Base-by-base conservation (phyloP, 2,113 vertebrate genomes). In the Salvator merianae region DNA sequence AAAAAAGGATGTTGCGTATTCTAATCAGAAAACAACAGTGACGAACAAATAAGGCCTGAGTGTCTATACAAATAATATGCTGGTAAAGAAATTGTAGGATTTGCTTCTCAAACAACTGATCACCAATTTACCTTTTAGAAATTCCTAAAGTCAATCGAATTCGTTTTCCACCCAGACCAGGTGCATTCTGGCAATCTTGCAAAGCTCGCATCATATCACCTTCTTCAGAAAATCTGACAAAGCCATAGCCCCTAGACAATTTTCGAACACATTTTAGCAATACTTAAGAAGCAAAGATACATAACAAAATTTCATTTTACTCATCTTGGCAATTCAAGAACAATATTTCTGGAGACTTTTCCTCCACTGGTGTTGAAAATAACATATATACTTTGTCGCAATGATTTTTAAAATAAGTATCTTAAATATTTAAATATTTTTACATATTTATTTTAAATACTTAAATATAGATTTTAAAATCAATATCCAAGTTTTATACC, bases 151-250 rank as follows among this genome's bases (percentile, higher is more conserved):
- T 98, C 87, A 98, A 97, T 70, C 97, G 94, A 92, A 98, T 97
- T 70, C 97, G 93, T 93, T 98, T 98, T 40, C 97, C 97, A 40
- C 97, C 97, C 63, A 98, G 95, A 83, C 96, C 96, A 89, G 97
- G 92, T 38, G 96, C 97, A 74, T 97, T 97, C 96, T 98, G 97
- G 91, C 97, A 98, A 94, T 98, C 97, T 94, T 98, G 97, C 73
- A 98, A 96, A 16, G 97, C 97, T 93, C 97, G 97, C 96, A 97
- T 98, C 95, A 98, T 97, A 93, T 98, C 97, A n/a, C 91, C 95
- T 95, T 98, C 97, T 72, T 98, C 97, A 73, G 95, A 96, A 88
- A 98, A 98, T 96, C 97, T 97, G 90, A 98, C 97, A 79, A 97
- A 98, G 77, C 97, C 97, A 87, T 98, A 98, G 78, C 97, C 97